phyloP scores from a whole-genome alignment of 2,797 vertebrate species.

The Brachymystax lenok region DNA sequence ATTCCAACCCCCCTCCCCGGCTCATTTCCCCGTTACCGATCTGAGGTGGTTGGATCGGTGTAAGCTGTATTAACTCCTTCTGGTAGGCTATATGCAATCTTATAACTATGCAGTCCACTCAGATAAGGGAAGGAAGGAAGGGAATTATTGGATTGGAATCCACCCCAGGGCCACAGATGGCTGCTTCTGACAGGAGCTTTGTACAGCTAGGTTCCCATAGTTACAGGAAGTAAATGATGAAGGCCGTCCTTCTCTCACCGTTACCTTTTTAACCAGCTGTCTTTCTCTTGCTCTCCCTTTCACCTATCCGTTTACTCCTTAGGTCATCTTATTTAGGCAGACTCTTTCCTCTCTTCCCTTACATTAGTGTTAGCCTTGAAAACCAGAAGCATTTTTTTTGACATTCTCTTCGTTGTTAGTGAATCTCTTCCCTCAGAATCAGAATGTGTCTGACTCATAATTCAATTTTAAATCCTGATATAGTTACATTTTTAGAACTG shows the following conservation, averaged over 20 bases:
- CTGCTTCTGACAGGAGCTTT: conserved; percentile 51
- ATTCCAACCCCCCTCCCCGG: conserved; percentile 16
- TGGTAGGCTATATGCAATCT: not conserved
- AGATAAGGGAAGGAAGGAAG: conserved; percentile 13
- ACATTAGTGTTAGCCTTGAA: not conserved
- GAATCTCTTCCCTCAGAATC: not conserved
- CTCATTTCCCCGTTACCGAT: not conserved
- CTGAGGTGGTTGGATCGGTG: conserved; percentile 8
- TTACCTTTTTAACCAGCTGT: conserved; percentile 19
- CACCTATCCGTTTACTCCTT: not conserved
- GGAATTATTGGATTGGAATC: conserved; percentile 52
- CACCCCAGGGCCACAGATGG: conserved; percentile 55
- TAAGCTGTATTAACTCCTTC: not conserved
- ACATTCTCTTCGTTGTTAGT: not conserved
- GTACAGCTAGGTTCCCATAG: conserved; percentile 65
- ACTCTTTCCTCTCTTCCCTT: conserved; percentile 10
- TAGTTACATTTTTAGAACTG: conserved; percentile 65
- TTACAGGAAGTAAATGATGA: conserved; percentile 60
- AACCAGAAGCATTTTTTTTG: too few relatives aligned
- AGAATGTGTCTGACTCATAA: not conserved
- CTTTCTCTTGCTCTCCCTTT: not conserved
- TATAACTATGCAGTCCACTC: not conserved
- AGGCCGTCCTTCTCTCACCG: conserved; percentile 27
- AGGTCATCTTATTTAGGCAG: not conserved
- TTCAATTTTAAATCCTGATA: conserved; percentile 54